Conservation (phyloP, 2,888 invertebrate species). For the Pterostichus niger region DNA sequence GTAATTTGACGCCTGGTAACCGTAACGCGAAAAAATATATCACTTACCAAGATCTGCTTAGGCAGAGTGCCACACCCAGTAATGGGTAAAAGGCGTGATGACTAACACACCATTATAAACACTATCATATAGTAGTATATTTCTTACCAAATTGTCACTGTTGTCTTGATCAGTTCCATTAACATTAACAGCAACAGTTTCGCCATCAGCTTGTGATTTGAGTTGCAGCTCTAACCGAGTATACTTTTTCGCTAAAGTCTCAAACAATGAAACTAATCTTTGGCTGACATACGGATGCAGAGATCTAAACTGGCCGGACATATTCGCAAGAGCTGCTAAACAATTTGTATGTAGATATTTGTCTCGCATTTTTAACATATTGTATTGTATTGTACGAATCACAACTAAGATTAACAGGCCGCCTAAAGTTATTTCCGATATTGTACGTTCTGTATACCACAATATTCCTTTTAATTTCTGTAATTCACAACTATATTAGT, state of each 20-base stretch:
- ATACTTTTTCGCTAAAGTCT: conserved; percentile 94
- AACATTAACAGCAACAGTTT: conserved; percentile 52
- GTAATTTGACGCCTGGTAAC: no score
- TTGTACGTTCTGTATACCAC: conserved; percentile 96
- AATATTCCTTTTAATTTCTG: conserved; percentile 91
- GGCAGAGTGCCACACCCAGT: no score
- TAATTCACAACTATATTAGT: neutral
- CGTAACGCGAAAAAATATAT: no score
- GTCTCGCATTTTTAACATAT: conserved; percentile 97
- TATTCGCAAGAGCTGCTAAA: conserved; percentile 98
- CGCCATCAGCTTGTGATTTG: conserved; percentile 74
- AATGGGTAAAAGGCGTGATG: no score
- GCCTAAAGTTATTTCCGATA: conserved; percentile 96
- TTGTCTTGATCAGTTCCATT: conserved; percentile 48
- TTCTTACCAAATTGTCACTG: conserved; percentile 59
- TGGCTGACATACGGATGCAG: conserved; percentile 98
- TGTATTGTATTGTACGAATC: conserved; percentile 97
- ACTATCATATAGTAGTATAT: neutral
- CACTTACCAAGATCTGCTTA: no score
- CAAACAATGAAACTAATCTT: conserved; percentile 93
- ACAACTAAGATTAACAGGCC: conserved; percentile 96
- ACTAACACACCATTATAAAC: no score
- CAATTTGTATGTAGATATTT: conserved; percentile 99
- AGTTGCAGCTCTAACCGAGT: conserved; percentile 83
- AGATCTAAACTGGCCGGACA: conserved; percentile 95